Evolutionary conservation across 2,113 vertebrate species (phyloP).

Genomic region (Crocuta crocuta): DNA sequence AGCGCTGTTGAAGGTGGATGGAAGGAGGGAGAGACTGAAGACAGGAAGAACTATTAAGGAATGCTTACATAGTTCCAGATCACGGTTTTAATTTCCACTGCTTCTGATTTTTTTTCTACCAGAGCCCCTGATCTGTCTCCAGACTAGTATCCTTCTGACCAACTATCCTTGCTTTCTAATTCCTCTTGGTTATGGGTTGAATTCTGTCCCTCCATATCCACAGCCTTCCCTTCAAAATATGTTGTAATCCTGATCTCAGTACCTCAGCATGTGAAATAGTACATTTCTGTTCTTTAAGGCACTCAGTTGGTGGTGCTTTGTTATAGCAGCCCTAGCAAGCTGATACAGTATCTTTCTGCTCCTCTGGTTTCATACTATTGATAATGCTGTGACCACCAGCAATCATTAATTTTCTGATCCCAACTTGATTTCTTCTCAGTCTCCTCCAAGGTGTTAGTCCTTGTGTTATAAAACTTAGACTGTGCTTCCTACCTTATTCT

Average conservation of each 20-base stretch:
- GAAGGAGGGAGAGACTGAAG: not conserved
- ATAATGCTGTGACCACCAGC: not conserved
- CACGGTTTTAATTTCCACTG: not conserved
- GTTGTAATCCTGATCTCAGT: not conserved
- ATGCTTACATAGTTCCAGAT: not conserved
- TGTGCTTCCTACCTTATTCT: not conserved
- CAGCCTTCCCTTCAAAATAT: accelerated
- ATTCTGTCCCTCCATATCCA: not conserved
- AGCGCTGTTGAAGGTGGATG: not conserved
- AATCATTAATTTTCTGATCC: not conserved
- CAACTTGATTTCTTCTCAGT: not conserved
- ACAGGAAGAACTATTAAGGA: not conserved
- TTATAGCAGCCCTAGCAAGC: not conserved
- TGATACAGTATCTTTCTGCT: not conserved
- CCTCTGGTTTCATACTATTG: not conserved
- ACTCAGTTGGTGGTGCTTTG: not conserved
- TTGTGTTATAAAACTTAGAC: not conserved
- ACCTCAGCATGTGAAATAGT: not conserved
- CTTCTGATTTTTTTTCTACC: not conserved
- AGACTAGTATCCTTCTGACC: not conserved
- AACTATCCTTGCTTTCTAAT: not conserved
- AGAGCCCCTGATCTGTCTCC: not conserved
- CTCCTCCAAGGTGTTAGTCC: not conserved
- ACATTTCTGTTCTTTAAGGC: not conserved
- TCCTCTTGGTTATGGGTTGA: not conserved